Evolutionary conservation across 2,888 invertebrate species (phyloP).

Genomic region (Tridacna crocea): DNA sequence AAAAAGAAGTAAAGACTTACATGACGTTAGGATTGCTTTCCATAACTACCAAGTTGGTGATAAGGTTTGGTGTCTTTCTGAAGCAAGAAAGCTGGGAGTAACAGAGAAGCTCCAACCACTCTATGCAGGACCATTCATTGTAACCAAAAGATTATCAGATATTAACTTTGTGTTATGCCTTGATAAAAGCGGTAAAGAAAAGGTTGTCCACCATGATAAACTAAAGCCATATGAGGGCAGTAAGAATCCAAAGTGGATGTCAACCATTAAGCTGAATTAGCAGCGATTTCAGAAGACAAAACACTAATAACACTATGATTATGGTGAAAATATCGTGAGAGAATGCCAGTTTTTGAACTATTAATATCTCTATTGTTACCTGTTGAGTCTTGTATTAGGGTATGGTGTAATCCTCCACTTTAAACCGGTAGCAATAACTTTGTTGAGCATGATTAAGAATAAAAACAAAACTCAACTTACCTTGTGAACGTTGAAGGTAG

Average conservation of each 20-base stretch:
- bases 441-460: background rate
- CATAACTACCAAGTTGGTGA: conserved; percentile 37
- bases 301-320: background rate
- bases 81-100: conserved; percentile 34
- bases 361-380: background rate
- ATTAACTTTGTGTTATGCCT: conserved; percentile 37
- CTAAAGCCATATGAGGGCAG: conserved; percentile 36
- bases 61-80: conserved; percentile 48
- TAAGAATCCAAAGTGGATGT: conserved; percentile 1
- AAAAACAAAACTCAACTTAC: background rate
- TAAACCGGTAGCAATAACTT: background rate
- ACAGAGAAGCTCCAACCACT: conserved; percentile 41
- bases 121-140: conserved; percentile 47
- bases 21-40: conserved; percentile 37
- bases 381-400: background rate
- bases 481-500: background rate
- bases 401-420: conserved; percentile 3
- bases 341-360: background rate
- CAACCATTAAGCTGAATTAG: background rate
- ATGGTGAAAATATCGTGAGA: background rate
- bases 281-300: background rate
- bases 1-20: conserved; percentile 41
- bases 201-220: conserved; percentile 43
- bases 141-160: conserved; percentile 21
- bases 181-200: conserved; percentile 12